phyloP scores from a whole-genome alignment of 1,140 invertebrate species.

The Anthonomus grandis region DNA sequence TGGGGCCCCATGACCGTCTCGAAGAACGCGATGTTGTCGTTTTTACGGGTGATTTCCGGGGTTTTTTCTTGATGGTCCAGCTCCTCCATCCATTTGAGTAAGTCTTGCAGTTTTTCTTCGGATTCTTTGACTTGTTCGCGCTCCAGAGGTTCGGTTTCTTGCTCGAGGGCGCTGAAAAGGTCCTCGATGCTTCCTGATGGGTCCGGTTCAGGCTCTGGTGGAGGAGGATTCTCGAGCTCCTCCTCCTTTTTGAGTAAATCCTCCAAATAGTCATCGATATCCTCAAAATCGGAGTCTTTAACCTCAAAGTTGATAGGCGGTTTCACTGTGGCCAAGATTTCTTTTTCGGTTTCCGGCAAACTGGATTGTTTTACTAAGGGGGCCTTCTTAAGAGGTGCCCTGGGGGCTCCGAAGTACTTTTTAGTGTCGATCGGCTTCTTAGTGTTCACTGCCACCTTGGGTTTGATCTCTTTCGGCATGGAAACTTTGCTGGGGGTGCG shows the following conservation, averaged over 20 bases:
- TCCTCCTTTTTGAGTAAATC: slow-evolving; percentile 43
- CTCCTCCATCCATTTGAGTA: slow-evolving; percentile 46
- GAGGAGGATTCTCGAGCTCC: slow-evolving; percentile 43
- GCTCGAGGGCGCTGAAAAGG: slow-evolving; percentile 43
- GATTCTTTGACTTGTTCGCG: slow-evolving; percentile 26
- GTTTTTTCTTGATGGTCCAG: slow-evolving; percentile 44
- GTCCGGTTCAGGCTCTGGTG: slow-evolving; percentile 32
- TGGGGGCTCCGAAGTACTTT: slow-evolving; percentile 45
- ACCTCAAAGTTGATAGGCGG: slow-evolving; percentile 46
- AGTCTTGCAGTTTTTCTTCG: slow-evolving; percentile 45
- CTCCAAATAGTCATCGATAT: slow-evolving; percentile 47
- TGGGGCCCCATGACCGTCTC: slow-evolving; percentile 35
- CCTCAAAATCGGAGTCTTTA: slow-evolving; percentile 39
- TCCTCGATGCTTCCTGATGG: slow-evolving; percentile 46
- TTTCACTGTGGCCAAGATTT: slow-evolving; percentile 20
- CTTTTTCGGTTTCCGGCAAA: slow-evolving; percentile 31
- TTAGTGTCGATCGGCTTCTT: slow-evolving; percentile 36
- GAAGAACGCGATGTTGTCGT: slow-evolving; percentile 44
- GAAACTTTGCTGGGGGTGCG: slow-evolving; percentile 47
- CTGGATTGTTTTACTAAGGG: slow-evolving; percentile 34
- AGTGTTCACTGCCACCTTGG: slow-evolving; percentile 42
- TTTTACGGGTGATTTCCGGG: slow-evolving; percentile 41
- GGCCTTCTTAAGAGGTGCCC: slow-evolving; percentile 23
- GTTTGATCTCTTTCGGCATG: slow-evolving; percentile 45
- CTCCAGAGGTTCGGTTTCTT: slow-evolving; percentile 34